A percentile compares a stretch with the other conserved stretches of the same genome.
Conservation (phyloP, 2,797 vertebrate genomes). For the Yasuhikotakia modesta region DNA sequence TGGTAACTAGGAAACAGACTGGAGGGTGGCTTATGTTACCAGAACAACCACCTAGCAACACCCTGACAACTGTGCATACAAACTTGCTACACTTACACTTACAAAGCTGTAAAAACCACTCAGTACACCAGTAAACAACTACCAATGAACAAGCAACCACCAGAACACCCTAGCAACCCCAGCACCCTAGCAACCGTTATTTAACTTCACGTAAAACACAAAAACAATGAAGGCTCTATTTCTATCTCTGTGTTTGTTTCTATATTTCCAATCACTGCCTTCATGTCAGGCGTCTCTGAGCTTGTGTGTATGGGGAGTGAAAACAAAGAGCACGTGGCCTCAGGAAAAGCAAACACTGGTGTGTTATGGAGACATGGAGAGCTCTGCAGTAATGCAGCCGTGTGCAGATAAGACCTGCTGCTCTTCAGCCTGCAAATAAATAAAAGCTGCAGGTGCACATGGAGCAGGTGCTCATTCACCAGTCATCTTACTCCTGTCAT, state of each 20-base stretch:
- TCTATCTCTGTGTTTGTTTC: neutral
- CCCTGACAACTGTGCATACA: neutral
- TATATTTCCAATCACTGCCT: neutral
- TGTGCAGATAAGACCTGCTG: conserved; percentile 26
- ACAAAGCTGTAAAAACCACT: neutral
- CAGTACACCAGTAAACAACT: neutral
- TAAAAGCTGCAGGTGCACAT: neutral
- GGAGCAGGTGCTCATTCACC: neutral
- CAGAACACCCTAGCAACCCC: neutral
- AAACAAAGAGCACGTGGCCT: conserved; percentile 34
- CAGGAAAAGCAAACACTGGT: conserved; percentile 35
- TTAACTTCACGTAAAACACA: neutral
- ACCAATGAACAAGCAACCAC: neutral
- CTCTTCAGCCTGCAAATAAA: conserved; percentile 32
- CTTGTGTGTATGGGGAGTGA: conserved; percentile 20
- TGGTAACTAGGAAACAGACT: neutral
- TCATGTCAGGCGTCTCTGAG: neutral
- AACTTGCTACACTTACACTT: neutral
- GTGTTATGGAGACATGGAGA: conserved; percentile 15
- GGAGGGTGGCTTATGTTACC: neutral
- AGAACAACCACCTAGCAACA: neutral
- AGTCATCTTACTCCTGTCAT: neutral
- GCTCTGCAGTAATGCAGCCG: conserved; percentile 2
- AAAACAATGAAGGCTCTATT: neutral
- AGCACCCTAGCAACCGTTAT: neutral